Evolutionary conservation across 2,888 invertebrate genomes (phyloP).

Genomic region (Cephus pulcher): DNA sequence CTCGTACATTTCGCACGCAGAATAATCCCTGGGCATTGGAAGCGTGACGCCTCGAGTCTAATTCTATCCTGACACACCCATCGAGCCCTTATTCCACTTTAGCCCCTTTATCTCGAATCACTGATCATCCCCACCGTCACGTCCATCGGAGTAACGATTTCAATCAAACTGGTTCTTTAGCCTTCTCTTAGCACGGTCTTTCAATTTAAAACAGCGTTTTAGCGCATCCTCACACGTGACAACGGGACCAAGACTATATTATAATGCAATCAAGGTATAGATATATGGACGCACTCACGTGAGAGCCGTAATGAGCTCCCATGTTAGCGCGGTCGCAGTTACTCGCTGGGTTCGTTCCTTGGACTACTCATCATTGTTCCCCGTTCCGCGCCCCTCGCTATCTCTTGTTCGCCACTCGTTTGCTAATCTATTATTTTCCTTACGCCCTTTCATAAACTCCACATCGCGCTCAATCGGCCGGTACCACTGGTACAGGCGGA

Average conservation of each 20-base stretch:
- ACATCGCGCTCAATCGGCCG: slow-evolving; percentile 50
- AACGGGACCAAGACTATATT: slow-evolving; percentile 43
- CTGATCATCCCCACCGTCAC: slow-evolving; percentile 26
- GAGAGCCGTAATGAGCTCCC: slow-evolving; percentile 60
- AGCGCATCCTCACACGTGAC: slow-evolving; percentile 28
- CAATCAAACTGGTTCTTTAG: slow-evolving; percentile 41
- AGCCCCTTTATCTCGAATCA: slow-evolving; percentile 12
- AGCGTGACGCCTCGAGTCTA: neutral
- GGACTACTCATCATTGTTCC: slow-evolving; percentile 59
- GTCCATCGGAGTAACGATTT: slow-evolving; percentile 36
- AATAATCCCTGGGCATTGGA: neutral
- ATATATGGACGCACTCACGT: slow-evolving; percentile 53
- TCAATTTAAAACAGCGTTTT: slow-evolving; percentile 32
- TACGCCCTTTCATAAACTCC: slow-evolving; percentile 57
- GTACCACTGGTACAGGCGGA: neutral
- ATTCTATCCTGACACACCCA: neutral
- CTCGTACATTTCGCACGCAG: neutral
- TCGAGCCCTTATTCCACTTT: neutral
- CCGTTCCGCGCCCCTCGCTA: slow-evolving; percentile 21
- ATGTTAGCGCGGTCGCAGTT: slow-evolving; percentile 53
- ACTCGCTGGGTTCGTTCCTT: slow-evolving; percentile 36
- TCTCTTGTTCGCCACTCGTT: slow-evolving; percentile 12
- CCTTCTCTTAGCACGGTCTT: slow-evolving; percentile 35
- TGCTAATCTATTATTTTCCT: slow-evolving; percentile 60
- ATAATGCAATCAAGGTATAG: slow-evolving; percentile 61